Evolutionary conservation across 2,113 vertebrate genomes (phyloP).

Genomic region (Hippolais icterina): DNA sequence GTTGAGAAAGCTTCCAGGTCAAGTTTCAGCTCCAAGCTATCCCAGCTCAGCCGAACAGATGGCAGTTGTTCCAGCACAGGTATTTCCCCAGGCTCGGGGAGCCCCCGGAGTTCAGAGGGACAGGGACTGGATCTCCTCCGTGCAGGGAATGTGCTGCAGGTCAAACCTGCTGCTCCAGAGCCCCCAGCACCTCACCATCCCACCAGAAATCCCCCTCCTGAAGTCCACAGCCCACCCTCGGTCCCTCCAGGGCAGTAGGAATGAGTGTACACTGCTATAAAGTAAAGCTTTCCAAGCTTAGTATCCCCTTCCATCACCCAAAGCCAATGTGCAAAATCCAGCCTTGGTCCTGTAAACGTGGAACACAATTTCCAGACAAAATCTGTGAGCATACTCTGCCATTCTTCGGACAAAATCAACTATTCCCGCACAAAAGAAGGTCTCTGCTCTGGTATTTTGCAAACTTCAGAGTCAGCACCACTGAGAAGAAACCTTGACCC

Average conservation of each 20-base stretch:
- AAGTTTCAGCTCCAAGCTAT: not conserved
- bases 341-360: accelerated
- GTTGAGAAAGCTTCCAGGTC: conserved; percentile 27
- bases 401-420: not conserved
- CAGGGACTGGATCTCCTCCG: not conserved
- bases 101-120: accelerated
- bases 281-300: not conserved
- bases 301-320: not conserved
- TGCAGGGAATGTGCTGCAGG: accelerated
- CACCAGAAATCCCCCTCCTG: not conserved
- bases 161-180: accelerated
- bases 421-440: accelerated
- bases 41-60: not conserved
- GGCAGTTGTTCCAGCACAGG: not conserved
- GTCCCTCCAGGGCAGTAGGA: accelerated
- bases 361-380: not conserved
- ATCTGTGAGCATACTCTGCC: accelerated
- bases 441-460: not conserved
- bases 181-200: not conserved
- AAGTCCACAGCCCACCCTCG: not conserved
- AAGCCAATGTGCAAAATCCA: accelerated
- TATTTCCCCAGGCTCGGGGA: not conserved
- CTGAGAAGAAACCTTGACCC: not conserved
- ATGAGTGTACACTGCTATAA: accelerated
- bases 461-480: not conserved